Percentiles rank a stretch among this genome's conserved stretches.
phyloP scores from a whole-genome alignment of 2,888 invertebrate species.

The Erebia epiphron region DNA sequence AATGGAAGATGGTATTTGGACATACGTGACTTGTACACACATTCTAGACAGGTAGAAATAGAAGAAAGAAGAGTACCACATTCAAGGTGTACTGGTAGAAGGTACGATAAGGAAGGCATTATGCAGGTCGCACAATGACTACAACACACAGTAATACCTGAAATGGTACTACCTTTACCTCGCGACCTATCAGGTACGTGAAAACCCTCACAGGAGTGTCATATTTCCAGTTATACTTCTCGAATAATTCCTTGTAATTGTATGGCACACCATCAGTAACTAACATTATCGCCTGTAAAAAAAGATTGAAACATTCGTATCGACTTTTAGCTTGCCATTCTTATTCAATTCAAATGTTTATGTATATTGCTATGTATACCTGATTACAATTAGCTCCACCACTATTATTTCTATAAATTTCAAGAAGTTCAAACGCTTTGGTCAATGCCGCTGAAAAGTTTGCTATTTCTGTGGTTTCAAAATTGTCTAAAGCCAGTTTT shows the following conservation, averaged over 20 bases:
- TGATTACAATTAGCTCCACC: conserved; percentile 86
- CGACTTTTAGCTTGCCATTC: neutral
- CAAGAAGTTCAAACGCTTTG: conserved; percentile 94
- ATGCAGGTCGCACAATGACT: conserved; percentile 82
- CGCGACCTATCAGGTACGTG: conserved; percentile 98
- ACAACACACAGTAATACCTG: conserved; percentile 82
- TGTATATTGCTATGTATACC: conserved; percentile 48
- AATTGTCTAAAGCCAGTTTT: conserved; percentile 89
- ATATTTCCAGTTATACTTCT: conserved; percentile 92
- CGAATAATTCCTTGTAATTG: conserved; percentile 95
- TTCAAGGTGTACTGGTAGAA: conserved; percentile 78
- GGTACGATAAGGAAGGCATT: conserved; percentile 70
- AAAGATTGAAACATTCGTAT: neutral
- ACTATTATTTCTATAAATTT: conserved; percentile 83
- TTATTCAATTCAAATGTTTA: neutral
- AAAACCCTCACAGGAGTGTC: conserved; percentile 96
- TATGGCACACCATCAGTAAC: conserved; percentile 99
- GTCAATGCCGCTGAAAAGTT: conserved; percentile 96
- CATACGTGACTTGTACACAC: conserved; percentile 29
- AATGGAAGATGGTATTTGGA: conserved; percentile 35
- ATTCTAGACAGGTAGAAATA: conserved; percentile 39
- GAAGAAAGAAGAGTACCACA: conserved; percentile 71
- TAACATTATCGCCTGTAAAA: conserved; percentile 94
- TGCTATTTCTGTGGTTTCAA: conserved; percentile 94
- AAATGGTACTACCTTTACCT: conserved; percentile 86